Conservation (phyloP, 2,113 vertebrate species). For the Zapus hudsonius region DNA sequence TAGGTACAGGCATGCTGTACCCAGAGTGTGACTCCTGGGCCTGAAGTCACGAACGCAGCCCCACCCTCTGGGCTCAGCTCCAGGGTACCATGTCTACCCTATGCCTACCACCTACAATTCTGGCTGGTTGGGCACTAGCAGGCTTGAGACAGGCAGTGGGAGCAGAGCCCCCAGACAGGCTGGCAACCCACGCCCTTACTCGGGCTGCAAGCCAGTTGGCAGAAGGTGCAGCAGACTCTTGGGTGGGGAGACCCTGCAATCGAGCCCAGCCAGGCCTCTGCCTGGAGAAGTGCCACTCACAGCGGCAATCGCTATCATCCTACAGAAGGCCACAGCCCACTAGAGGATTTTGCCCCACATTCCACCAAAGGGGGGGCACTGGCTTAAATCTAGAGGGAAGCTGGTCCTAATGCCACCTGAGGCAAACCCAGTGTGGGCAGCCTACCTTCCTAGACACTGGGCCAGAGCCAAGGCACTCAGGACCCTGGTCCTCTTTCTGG, state of each 20-base stretch:
- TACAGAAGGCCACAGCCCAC: not conserved
- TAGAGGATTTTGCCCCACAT: not conserved
- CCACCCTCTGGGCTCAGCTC: not conserved
- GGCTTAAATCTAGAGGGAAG: not conserved
- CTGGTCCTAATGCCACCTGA: not conserved
- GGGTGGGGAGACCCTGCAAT: not conserved
- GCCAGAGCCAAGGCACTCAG: not conserved
- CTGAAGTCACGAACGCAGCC: not conserved
- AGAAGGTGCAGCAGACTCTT: not conserved
- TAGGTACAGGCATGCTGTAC: fast-evolving
- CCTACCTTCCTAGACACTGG: not conserved
- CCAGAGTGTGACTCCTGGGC: not conserved
- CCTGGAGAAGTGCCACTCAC: not conserved
- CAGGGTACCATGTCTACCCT: not conserved
- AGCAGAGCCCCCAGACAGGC: not conserved
- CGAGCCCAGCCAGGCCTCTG: not conserved
- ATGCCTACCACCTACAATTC: not conserved
- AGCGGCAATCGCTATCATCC: not conserved
- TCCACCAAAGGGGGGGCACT: not conserved
- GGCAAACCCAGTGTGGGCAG: not conserved
- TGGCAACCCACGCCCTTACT: not conserved
- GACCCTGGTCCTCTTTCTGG: fast-evolving
- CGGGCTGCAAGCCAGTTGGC: conserved; percentile 37
- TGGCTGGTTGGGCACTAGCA: fast-evolving
- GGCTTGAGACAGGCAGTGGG: not conserved